Percentiles rank a stretch among this genome's conserved stretches.
Evolutionary conservation across 2,888 invertebrate genomes (phyloP).

Genomic region (Parasteatoda lunata): DNA sequence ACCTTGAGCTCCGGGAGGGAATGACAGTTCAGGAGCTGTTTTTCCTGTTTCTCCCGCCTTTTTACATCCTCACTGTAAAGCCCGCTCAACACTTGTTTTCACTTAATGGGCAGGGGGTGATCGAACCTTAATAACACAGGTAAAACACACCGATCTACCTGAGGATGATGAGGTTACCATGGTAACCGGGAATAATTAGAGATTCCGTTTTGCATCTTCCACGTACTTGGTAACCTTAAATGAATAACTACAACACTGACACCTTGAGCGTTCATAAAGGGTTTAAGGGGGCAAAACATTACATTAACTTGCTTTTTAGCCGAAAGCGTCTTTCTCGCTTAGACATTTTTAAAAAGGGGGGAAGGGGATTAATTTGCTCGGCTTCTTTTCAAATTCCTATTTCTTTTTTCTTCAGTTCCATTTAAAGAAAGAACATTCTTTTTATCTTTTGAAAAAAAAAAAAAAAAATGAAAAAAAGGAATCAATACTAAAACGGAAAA

Average conservation of each 20-base stretch:
- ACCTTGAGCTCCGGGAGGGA: constrained; percentile 34
- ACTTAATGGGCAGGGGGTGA: constrained; percentile 55
- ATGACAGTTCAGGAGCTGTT: constrained; percentile 47
- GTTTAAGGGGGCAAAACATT: constrained; percentile 53
- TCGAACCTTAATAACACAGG: constrained; percentile 43
- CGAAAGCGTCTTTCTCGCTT: not conserved
- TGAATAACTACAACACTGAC: constrained; percentile 52
- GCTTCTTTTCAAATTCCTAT: too few species aligned
- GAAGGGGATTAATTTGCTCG: too few species aligned
- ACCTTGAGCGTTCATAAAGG: constrained; percentile 33
- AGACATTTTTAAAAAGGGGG: not conserved
- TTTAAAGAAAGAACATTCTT: too few species aligned
- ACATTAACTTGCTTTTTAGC: constrained; percentile 19
- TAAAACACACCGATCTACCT: constrained; percentile 24
- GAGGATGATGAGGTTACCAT: constrained; percentile 47
- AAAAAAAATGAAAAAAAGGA: too few species aligned
- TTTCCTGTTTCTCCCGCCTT: constrained; percentile 24
- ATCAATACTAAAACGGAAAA: too few species aligned
- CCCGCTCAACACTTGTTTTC: constrained; percentile 63
- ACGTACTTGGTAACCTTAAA: constrained; percentile 52
- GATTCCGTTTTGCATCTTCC: not conserved
- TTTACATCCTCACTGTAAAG: constrained; percentile 5
- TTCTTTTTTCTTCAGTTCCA: too few species aligned
- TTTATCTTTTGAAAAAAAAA: too few species aligned
- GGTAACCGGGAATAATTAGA: constrained; percentile 59